A percentile compares a stretch with the other conserved stretches of the same genome.
phyloP scores from a whole-genome alignment of 2,113 vertebrate genomes.

The Spea multiplicata region DNA sequence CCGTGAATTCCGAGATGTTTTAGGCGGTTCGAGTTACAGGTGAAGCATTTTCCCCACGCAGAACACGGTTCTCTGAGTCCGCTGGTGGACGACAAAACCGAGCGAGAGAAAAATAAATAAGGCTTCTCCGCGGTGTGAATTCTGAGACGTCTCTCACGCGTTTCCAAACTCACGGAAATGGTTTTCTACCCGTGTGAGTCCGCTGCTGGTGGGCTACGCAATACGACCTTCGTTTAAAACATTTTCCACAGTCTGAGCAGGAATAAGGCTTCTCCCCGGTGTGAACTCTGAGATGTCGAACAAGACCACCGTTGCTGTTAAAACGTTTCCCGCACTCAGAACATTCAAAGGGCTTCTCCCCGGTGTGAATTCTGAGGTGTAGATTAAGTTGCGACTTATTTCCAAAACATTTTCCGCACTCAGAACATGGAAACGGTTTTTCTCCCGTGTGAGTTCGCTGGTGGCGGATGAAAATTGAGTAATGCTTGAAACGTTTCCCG shows the following conservation, averaged over 20 bases:
- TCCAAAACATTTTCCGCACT: not conserved
- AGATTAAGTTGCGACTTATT: not conserved
- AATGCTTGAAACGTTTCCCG: not conserved
- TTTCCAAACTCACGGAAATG: not conserved
- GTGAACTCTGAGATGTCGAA: not conserved
- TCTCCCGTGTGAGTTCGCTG: not conserved
- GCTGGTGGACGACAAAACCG: too few relatives aligned
- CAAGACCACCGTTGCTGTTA: not conserved
- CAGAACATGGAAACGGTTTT: not conserved
- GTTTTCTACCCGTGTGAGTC: not conserved
- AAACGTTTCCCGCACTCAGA: conserved; percentile 9
- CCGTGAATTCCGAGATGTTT: not conserved
- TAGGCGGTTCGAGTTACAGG: not conserved
- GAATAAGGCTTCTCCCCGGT: conserved; percentile 4
- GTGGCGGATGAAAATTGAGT: not conserved
- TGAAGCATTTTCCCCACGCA: not conserved
- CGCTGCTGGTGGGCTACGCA: too few relatives aligned
- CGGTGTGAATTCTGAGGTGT: not conserved
- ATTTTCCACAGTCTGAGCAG: conserved; percentile 5
- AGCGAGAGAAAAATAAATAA: too few relatives aligned
- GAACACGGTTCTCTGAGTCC: not conserved
- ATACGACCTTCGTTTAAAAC: not conserved
- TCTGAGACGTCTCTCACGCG: too few relatives aligned
- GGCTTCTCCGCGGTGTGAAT: too few relatives aligned
- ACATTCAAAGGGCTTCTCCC: conserved; percentile 1